A percentile compares a stretch with the other conserved stretches of the same genome.
phyloP scores from a whole-genome alignment of 2,797 vertebrate genomes.

The Sebastes ruberrimus region DNA sequence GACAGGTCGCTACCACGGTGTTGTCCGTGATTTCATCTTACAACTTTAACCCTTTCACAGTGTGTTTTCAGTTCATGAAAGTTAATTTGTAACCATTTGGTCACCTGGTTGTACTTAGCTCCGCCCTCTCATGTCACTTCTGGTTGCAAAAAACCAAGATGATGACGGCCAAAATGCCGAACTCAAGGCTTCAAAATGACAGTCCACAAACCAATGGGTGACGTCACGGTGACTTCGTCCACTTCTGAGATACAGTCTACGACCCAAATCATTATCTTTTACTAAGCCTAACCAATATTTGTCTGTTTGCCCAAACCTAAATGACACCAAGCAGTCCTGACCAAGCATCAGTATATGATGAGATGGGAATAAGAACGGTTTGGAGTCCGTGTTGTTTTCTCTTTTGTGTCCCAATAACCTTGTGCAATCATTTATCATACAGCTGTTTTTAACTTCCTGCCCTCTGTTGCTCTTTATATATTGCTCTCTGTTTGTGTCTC shows the following conservation, averaged over 20 bases:
- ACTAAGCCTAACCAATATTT: not conserved
- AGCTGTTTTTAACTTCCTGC: constrained; percentile 41
- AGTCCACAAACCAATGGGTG: too few relatives aligned
- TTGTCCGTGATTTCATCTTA: too few relatives aligned
- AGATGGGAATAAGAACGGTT: not conserved
- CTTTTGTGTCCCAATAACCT: constrained; percentile 27
- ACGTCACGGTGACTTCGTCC: too few relatives aligned
- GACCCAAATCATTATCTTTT: not conserved
- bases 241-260: not conserved
- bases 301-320: not conserved
- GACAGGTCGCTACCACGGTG: too few relatives aligned
- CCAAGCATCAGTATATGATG: not conserved
- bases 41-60: not conserved
- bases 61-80: not conserved
- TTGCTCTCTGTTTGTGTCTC: constrained; percentile 44
- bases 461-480: constrained; percentile 42
- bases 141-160: too few relatives aligned
- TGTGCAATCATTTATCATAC: constrained; percentile 43
- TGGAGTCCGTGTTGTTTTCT: not conserved
- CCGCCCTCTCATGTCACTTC: too few relatives aligned
- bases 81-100: not conserved
- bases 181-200: too few relatives aligned
- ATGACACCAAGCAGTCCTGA: not conserved
- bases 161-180: too few relatives aligned
- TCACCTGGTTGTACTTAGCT: not conserved